phyloP scores from a whole-genome alignment of 2,888 invertebrate genomes.

The Eupeodes luniger region DNA sequence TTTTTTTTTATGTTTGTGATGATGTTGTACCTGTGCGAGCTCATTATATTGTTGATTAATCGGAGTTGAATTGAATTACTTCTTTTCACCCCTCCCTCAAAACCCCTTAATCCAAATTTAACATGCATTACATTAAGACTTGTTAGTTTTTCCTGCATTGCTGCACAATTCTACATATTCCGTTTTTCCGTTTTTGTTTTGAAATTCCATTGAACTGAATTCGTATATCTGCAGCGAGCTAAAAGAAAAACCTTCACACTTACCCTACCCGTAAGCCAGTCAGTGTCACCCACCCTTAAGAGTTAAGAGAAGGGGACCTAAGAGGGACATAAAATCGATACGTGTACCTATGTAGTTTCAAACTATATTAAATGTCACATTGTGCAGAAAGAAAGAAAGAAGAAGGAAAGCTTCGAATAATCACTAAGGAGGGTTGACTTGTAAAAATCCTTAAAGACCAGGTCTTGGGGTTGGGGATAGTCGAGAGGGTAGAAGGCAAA shows the following conservation, averaged over 20 bases:
- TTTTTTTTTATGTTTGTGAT: not conserved
- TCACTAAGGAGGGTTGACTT: slow-evolving; percentile 26
- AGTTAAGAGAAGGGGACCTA: not conserved
- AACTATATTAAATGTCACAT: slow-evolving; percentile 57
- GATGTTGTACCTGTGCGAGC: slow-evolving; percentile 12
- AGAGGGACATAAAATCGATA: slow-evolving; percentile 52
- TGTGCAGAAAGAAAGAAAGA: not conserved
- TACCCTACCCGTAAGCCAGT: not conserved
- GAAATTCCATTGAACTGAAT: slow-evolving; percentile 35
- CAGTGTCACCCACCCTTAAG: not conserved
- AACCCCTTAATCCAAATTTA: slow-evolving; percentile 23
- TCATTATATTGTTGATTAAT: slow-evolving; percentile 60
- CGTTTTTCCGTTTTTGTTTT: not conserved
- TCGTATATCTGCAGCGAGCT: slow-evolving; percentile 31
- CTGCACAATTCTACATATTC: slow-evolving; percentile 42
- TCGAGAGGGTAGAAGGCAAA: not conserved
- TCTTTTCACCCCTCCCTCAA: not conserved
- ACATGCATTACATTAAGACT: not conserved
- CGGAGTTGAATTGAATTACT: not conserved
- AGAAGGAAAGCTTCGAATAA: not conserved
- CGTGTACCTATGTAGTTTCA: not conserved
- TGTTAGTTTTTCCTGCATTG: slow-evolving; percentile 52
- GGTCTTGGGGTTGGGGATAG: not conserved
- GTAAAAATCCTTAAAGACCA: not conserved
- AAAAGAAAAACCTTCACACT: slow-evolving; percentile 22